Evolutionary conservation across 53 echinoderm and acorn worm species (phyloP), one percentile per base, ranked within the genome.

Genomic region (Zoroaster sp.): DNA sequence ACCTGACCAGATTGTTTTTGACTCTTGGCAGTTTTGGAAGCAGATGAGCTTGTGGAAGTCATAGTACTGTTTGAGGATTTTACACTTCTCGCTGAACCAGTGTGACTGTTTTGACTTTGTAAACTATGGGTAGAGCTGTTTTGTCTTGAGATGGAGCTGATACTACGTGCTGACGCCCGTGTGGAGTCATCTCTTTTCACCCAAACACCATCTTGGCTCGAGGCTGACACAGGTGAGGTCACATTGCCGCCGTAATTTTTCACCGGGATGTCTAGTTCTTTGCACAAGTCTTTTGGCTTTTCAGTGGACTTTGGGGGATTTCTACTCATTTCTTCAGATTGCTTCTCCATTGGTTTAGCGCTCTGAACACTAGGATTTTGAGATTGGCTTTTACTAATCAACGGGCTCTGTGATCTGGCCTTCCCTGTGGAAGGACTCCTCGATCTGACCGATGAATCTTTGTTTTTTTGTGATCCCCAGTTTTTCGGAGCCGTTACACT

Each of bases 221-320:
- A 88, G 37, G 94, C 96, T 46, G 87, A 87, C 11, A 93, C 78
- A 18, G 94, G 99, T 36, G 99, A 99, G 52, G 87, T 92, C n/a
- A 99, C 94, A 78, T 96, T 95, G 15, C 96, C 99, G 33, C 92
- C 92, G 71, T 93, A 94, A 71, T 96, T 99, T 77, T 92, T 96
- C 67, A 99, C 87, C 23, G 93, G 96, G 72, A 96, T 99, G 68
- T 94, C 94, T 53, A 94, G 72, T 30, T 97, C 97, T 33, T 92
- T 95, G 45, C 95, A 97, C 44, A 97, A 35, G 78, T 97, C 93
- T 46, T 88, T 51, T 54, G 82, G 45, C 28, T 81, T 89, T 43
- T 70, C 89, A 7, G 39, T 44, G n/a, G 46, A 46, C 87, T 81
- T 80, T 67, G 81, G 78, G 45, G 74, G 47, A 35, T 43, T 74